Conservation (phyloP, 2,797 vertebrate species). For the Pangasius mekongensis region DNA sequence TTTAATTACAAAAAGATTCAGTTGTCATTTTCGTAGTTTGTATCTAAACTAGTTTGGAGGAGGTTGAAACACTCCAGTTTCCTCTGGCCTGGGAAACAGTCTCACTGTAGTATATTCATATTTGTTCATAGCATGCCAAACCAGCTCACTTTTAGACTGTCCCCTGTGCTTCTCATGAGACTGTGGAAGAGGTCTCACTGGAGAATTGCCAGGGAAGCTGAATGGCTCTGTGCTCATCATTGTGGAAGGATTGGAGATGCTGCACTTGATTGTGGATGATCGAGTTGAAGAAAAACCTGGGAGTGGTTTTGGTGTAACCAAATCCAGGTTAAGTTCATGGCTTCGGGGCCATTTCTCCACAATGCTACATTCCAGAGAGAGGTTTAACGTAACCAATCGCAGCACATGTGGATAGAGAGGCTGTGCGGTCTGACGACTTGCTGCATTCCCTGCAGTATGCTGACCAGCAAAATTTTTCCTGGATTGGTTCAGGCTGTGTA, state of each 20-base stretch:
- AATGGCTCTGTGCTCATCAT: conserved; percentile 26
- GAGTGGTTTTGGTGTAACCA: conserved; percentile 38
- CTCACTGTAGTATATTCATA: conserved; percentile 25
- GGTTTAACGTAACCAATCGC: conserved; percentile 16
- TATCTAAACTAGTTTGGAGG: too few relatives aligned
- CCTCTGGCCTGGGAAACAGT: conserved; percentile 35
- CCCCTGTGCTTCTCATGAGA: conserved; percentile 21
- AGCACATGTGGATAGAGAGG: conserved; percentile 35
- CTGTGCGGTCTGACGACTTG: conserved; percentile 22
- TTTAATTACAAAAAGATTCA: not conserved
- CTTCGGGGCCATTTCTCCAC: conserved; percentile 20
- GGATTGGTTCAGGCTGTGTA: conserved; percentile 48
- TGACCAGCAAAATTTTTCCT: conserved; percentile 53
- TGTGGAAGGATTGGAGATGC: not conserved
- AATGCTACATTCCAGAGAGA: conserved; percentile 43
- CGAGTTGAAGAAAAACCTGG: conserved; percentile 3
- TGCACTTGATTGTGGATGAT: not conserved
- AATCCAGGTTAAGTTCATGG: conserved; percentile 38
- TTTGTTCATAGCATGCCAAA: conserved; percentile 3
- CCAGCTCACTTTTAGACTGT: conserved; percentile 21
- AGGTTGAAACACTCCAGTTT: conserved; percentile 17
- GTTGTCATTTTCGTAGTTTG: not conserved
- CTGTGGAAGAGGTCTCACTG: conserved; percentile 26
- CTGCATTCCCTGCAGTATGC: conserved; percentile 55
- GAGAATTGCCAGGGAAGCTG: conserved; percentile 33